Conservation (phyloP, 2,888 invertebrate species). For the Charanyca ferruginea region DNA sequence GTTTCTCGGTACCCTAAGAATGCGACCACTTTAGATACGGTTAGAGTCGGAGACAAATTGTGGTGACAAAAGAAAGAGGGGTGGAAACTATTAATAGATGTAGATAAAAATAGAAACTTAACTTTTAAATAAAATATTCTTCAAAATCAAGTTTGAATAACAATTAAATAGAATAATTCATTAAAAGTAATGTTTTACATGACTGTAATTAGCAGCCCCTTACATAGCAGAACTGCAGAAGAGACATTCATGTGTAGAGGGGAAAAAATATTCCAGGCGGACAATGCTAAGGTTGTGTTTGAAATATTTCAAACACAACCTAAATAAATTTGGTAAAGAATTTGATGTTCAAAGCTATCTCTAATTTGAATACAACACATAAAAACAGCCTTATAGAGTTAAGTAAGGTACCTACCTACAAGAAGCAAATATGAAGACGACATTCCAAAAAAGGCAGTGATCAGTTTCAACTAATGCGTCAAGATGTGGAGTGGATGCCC, state of each 20-base stretch:
- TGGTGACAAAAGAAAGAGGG: conserved; percentile 56
- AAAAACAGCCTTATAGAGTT: conserved; percentile 33
- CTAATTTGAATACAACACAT: background rate
- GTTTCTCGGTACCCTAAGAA: conserved; percentile 30
- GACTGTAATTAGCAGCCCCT: too few relatives aligned
- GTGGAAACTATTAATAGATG: conserved; percentile 48
- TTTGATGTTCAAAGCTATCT: background rate
- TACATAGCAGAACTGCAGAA: too few relatives aligned
- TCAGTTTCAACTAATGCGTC: conserved; percentile 66
- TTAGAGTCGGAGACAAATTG: conserved; percentile 48
- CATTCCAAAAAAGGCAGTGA: conserved; percentile 74
- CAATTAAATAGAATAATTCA: too few relatives aligned
- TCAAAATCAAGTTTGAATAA: conserved; percentile 14
- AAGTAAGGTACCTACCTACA: conserved; percentile 43
- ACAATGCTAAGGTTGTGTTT: too few relatives aligned
- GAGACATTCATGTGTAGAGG: too few relatives aligned
- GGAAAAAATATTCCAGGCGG: too few relatives aligned
- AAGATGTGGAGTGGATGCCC: conserved; percentile 71
- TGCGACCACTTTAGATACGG: conserved; percentile 33
- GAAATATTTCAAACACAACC: too few relatives aligned
- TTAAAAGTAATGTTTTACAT: too few relatives aligned
- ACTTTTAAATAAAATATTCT: conserved; percentile 1
- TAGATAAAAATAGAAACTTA: conserved; percentile 31
- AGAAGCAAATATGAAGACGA: conserved; percentile 63
- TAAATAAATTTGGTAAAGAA: conserved; percentile 1